Evolutionary conservation across 2,888 invertebrate genomes (phyloP).

Genomic region (Fabriciana adippe): DNA sequence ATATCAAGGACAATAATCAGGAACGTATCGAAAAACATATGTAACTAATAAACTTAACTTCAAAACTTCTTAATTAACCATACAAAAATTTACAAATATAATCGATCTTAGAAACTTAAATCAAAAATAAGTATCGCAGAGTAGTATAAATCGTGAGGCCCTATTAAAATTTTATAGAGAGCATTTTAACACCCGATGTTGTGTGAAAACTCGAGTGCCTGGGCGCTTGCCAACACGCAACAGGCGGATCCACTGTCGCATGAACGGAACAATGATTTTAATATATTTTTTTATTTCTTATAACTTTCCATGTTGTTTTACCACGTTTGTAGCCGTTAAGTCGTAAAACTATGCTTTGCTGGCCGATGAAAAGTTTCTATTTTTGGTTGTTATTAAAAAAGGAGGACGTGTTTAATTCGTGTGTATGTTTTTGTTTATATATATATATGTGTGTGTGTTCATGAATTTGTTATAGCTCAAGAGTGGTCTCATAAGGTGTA

Average conservation of each 20-base stretch:
- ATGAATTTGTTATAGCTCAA: too few relatives aligned
- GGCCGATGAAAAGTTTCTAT: background rate
- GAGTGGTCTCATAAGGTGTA: too few relatives aligned
- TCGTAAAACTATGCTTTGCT: constrained; percentile 8
- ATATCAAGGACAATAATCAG: too few relatives aligned
- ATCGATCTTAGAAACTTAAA: background rate
- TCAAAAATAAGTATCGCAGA: constrained; percentile 16
- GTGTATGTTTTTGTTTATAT: too few relatives aligned
- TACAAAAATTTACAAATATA: background rate
- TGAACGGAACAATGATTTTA: constrained; percentile 33
- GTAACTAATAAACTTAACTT: background rate
- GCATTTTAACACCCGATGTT: constrained; percentile 53
- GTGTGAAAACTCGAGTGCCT: constrained; percentile 50
- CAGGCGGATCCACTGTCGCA: constrained; percentile 51
- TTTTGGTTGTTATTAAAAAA: background rate
- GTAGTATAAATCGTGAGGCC: constrained; percentile 27
- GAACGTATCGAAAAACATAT: too few relatives aligned
- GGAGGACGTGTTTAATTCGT: background rate
- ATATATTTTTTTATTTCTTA: constrained; percentile 21
- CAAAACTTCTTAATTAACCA: background rate
- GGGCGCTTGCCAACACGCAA: constrained; percentile 64
- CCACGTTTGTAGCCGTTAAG: constrained; percentile 2
- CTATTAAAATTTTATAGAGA: constrained; percentile 43
- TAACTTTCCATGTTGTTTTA: constrained; percentile 3
- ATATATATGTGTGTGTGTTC: too few relatives aligned